phyloP scores from a whole-genome alignment of 1,140 invertebrate species.

The Lepidurus arcticus region DNA sequence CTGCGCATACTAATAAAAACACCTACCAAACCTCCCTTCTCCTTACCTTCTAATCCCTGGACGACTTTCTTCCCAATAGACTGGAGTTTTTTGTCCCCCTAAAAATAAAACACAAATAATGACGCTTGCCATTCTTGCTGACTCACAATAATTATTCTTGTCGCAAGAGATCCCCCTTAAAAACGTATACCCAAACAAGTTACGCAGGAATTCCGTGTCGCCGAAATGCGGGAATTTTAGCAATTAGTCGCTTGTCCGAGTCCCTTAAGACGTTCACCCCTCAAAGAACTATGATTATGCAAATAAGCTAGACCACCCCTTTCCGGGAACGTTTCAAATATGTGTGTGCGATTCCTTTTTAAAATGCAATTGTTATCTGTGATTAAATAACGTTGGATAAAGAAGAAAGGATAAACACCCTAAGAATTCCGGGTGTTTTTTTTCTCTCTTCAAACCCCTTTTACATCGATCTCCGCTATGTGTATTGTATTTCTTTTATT shows the following conservation, averaged over 20 bases:
- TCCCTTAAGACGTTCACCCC: slow-evolving; percentile 7
- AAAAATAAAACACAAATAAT: neutral
- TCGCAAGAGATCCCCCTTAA: neutral
- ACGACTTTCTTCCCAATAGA: neutral
- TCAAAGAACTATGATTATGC: neutral
- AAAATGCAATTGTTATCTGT: neutral
- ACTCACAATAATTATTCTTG: neutral
- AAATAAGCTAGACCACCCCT: neutral
- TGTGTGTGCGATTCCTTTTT: neutral
- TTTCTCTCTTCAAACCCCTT: too few species aligned
- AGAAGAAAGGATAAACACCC: too few species aligned
- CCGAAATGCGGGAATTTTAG: slow-evolving; percentile 4
- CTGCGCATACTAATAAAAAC: neutral
- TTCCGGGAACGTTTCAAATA: neutral
- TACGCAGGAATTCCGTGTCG: neutral
- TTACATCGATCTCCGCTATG: too few species aligned
- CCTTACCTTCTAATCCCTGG: neutral
- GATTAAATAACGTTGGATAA: neutral
- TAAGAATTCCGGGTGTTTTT: too few species aligned
- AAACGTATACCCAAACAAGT: too few species aligned
- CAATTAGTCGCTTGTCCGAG: slow-evolving; percentile 21
- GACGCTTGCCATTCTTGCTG: too few species aligned
- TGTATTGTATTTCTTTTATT: too few species aligned
- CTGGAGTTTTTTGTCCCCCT: neutral
- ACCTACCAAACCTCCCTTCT: neutral